Evolutionary conservation across 2,888 invertebrate species (phyloP), one percentile per base, ranked within the genome.

Genomic region (Campoplex nolae): DNA sequence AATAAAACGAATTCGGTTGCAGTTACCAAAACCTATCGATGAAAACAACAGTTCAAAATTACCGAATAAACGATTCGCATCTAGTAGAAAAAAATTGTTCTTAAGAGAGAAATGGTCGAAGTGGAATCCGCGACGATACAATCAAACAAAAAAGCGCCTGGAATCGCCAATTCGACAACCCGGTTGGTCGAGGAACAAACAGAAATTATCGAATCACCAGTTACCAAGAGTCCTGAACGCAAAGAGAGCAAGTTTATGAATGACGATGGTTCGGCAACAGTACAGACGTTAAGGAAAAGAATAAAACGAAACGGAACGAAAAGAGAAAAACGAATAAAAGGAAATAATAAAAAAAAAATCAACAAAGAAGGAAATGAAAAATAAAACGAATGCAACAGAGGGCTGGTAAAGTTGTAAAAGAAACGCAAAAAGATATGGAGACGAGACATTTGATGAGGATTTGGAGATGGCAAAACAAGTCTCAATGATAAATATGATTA

Each of bases 401-500:
- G 77, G 84, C 85, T 11, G 89, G 89, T 58, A 89, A 89, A 86
- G 76, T 95, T 82, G 94, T 95, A 13, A 93, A 94, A 54, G 94
- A 92, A 48, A 86, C 82, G 18, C 85, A 45, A 90, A 90, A 80
- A 95, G 45, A 32, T 92, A 95, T 82, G 95, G 95, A 16, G 92
- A 94, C 51, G 94, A 93, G 32, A 51, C 88, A 11, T 90, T 90
- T 45, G 88, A 89, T 58, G 96, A 96, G 83, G 96, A 97, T 92
- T 97, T 68, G 97, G 97, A 0, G 98, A 98, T 94, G 98, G 98
- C 7, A 95, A 96, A 90, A 98, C 97, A 2, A 95, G 95, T 90
- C 95, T 98, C 56, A 98, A 98, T 94, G 96, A 97, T 56, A 97
- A 97, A 94, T 96, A 95, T 93, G 97, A 97, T 28, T 98, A 98